Evolutionary conservation across 2,888 invertebrate species (phyloP).

Genomic region (Tipula helvola): DNA sequence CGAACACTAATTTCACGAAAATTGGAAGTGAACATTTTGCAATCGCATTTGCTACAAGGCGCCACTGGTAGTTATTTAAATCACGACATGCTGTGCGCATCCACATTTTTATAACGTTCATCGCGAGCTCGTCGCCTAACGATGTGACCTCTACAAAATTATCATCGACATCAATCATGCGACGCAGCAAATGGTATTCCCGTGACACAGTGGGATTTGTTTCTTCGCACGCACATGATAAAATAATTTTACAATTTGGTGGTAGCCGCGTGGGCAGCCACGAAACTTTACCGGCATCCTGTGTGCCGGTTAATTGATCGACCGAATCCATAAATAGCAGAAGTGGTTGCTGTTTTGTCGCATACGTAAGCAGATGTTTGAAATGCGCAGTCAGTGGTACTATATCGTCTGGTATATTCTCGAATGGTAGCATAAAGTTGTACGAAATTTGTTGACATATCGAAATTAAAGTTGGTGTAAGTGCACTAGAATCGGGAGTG

Average conservation of each 20-base stretch:
- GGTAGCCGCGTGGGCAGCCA: constrained; percentile 92
- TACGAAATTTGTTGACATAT: constrained; percentile 93
- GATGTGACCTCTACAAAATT: constrained; percentile 83
- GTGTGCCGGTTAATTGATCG: constrained; percentile 89
- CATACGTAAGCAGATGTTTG: constrained; percentile 80
- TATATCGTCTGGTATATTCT: constrained; percentile 90
- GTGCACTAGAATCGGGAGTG: constrained; percentile 90
- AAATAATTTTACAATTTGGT: constrained; percentile 79
- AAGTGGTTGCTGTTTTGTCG: constrained; percentile 70
- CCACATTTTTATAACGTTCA: constrained; percentile 90
- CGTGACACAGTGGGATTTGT: constrained; percentile 74
- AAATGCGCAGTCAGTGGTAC: constrained; percentile 93
- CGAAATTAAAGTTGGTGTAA: constrained; percentile 87
- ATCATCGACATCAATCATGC: constrained; percentile 81
- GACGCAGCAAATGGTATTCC: constrained; percentile 71
- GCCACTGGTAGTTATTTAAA: constrained; percentile 87
- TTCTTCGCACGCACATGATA: constrained; percentile 82
- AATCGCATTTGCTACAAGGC: constrained; percentile 85
- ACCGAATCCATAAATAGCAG: constrained; percentile 90
- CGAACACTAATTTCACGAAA: constrained; percentile 94
- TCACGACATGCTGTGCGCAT: constrained; percentile 81
- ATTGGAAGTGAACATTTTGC: constrained; percentile 89
- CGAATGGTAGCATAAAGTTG: constrained; percentile 81
- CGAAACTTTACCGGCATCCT: constrained; percentile 88
- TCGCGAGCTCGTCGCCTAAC: constrained; percentile 84